A percentile compares a stretch with the other conserved stretches of the same genome.
phyloP scores from a whole-genome alignment of 2,888 invertebrate species.

The Sarcophaga caerulescens region DNA sequence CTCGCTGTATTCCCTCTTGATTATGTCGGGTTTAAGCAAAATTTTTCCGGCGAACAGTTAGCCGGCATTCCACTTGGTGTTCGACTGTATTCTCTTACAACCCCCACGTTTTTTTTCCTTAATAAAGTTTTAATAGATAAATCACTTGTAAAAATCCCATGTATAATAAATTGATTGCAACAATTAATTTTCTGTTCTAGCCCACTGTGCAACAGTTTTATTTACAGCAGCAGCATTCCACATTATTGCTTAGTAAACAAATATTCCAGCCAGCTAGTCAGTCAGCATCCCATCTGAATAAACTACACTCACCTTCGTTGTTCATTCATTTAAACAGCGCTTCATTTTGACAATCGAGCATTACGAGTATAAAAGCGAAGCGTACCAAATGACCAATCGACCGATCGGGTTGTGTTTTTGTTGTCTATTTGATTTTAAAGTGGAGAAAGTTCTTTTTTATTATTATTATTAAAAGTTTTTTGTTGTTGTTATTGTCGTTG shows the following conservation, averaged over 20 bases:
- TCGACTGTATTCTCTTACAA: too few relatives aligned
- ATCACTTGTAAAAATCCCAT: too few relatives aligned
- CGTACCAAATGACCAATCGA: neutral
- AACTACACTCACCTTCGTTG: neutral
- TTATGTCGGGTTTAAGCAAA: too few relatives aligned
- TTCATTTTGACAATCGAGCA: neutral
- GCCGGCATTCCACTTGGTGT: too few relatives aligned
- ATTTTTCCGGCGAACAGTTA: too few relatives aligned
- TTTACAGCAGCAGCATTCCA: too few relatives aligned
- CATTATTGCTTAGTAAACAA: slow-evolving; percentile 10
- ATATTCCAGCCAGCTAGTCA: slow-evolving; percentile 9
- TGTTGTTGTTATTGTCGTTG: neutral
- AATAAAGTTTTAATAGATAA: too few relatives aligned
- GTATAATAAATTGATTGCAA: too few relatives aligned
- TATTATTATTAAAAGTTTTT: slow-evolving; percentile 63
- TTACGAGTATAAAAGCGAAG: too few relatives aligned
- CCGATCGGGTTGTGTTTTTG: slow-evolving; percentile 50
- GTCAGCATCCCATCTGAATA: slow-evolving; percentile 1
- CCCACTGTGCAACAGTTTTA: slow-evolving; percentile 20
- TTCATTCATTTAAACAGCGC: neutral
- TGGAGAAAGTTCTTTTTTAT: slow-evolving; percentile 67
- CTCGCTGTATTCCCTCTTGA: too few relatives aligned
- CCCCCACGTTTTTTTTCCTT: too few relatives aligned
- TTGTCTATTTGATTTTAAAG: slow-evolving; percentile 68
- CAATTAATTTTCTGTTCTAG: neutral